phyloP scores from a whole-genome alignment of 2,797 vertebrate species.

The Pangasius larnaudii region DNA sequence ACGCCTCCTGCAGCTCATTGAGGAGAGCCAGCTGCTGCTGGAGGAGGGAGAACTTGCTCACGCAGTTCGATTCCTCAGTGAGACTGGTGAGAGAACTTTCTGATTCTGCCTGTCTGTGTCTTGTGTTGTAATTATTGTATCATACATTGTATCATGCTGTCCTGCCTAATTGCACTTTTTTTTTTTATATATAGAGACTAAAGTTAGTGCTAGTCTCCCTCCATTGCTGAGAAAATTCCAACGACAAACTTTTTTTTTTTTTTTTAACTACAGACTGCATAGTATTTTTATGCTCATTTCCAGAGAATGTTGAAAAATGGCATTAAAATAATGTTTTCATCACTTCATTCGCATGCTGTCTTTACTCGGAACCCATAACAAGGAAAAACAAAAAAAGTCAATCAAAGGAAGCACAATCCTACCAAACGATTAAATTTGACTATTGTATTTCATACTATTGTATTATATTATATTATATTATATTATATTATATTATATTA shows the following conservation, averaged over 20 bases:
- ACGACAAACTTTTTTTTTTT: background rate
- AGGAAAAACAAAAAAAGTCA: background rate
- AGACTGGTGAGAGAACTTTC: conserved; percentile 70
- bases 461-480: background rate
- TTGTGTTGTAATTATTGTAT: background rate
- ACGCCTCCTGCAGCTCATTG: conserved; percentile 83
- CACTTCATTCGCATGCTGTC: background rate
- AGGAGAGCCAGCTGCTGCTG: conserved; percentile 87
- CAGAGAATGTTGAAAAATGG: too few relatives aligned
- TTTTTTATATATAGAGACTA: background rate
- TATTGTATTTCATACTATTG: background rate
- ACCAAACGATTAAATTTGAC: background rate
- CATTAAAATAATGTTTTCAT: too few relatives aligned
- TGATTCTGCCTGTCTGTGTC: background rate
- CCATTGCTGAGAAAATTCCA: background rate
- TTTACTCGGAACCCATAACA: background rate
- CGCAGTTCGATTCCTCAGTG: conserved; percentile 91
- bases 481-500: background rate
- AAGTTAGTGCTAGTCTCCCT: background rate
- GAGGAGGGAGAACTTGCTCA: conserved; percentile 93
- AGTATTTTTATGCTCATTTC: background rate
- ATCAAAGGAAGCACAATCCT: background rate
- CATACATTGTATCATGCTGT: background rate
- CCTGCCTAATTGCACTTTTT: background rate
- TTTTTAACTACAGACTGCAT: background rate